Evolutionary conservation across 2,888 invertebrate genomes (phyloP), one percentile per base, ranked within the genome.

Genomic region (Schizotus pectinicornis): DNA sequence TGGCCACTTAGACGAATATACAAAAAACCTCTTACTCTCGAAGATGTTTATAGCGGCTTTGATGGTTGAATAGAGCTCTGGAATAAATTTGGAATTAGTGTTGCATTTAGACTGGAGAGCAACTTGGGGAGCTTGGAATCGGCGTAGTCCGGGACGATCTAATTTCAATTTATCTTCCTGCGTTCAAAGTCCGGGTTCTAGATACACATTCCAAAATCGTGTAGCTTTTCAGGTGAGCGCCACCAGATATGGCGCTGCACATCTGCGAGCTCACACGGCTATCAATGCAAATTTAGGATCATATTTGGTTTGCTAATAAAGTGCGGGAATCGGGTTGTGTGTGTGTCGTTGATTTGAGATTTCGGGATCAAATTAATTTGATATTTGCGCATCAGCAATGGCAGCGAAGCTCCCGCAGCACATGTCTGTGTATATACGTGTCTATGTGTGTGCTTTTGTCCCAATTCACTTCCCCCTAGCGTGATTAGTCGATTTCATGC

Each of bases 231-330:
- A 65, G 65, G 65, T 65, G 63, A 42, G 33, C 47, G 56, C 37
- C 37, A 50, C 31, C 53, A 58, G 57, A 52, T 58, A 58, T 43
- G 32, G 30, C 46, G 37, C 50, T 42, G 34, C 35, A 59, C 62
- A 66, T 59, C 56, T 60, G 65, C 34, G 43, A 50, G 32, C 46
- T 67, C 64, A 55, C 64, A 67, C 67, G 63, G 45, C 60, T 63
- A 65, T 67, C 64, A 63, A 65, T 67, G 67, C 63, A 65, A 62
- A 67, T 63, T 65, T 56, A 14, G 53, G 56, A 59, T 65, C 41
- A 62, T 65, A 65, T 65, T 63, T 63, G 63, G 57, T 62, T 59
- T 59, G 62, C 56, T 64, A 62, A 64, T 64, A 64, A 59, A 64
- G 62, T 55, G 43, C 61, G 61, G 59, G 56, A 61, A 61, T 53